Base-by-base conservation (phyloP, 2,888 invertebrate genomes). In the Parnassius apollo region DNA sequence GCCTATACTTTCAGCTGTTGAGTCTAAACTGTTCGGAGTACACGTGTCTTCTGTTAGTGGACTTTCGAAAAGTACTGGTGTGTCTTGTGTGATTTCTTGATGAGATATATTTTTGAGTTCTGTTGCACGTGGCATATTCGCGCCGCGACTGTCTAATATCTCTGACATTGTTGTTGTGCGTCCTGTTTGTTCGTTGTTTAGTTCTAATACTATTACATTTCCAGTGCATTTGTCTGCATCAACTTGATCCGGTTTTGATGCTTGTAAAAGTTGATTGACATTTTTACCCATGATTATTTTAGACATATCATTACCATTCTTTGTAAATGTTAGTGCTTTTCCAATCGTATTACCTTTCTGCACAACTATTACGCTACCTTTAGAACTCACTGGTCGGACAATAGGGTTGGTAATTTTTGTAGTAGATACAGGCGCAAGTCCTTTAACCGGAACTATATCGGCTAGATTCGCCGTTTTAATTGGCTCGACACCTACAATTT, bases 351-450 rank as follows among this genome's bases (percentile, higher is more conserved):
- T 85, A 51, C 93, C 93, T 75, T 94, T 94, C 73, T 93, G 93
- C 42, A 94, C 93, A 25, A 94, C 93, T 69, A 94, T 93, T 35
- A 94, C 88, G 74, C 92, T 93, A 58, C 93, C 92, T 78, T 94
- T 94, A 35, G 90, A 79, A 68, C 82, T 88, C 53, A 85, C 80
- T 22, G 90, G 85, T 65, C 92, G 77, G 25, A 91, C 82, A 57
- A 92, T 89, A 1, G 92, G 90, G 70, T 88, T 90, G 8, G 83
- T 78, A 35, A 87, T 82, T 81, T 88, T 89, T 12, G 89, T 78
- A n/a, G 86, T 80, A 1, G 83, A 72, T 25, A 84, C 75, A 2
- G 91, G 87, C 4, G 88, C 72, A 64, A 88, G 73, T 0, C 89
- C 90, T 69, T 91, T 91, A 0, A 83, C 91, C 2, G 91, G 91